A percentile compares a stretch with the other conserved stretches of the same genome.
These are phyloP conservation scores for Microcebus jonahi DNA, from an alignment of 2,113 vertebrate genomes.

Conservation along the genomic window DNA sequence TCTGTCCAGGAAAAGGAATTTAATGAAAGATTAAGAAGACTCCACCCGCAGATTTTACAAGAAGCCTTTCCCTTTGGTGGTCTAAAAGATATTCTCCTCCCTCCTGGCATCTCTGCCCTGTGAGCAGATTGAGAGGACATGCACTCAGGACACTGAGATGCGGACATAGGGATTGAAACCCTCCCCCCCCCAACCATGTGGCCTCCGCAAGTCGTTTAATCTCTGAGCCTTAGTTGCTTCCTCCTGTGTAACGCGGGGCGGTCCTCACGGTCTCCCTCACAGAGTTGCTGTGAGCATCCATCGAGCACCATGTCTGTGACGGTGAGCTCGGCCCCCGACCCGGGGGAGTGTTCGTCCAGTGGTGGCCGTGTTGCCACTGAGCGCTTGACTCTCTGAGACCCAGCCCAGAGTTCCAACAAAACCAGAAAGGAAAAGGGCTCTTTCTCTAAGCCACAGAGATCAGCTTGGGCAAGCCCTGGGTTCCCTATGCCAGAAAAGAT, in stretches of 20 bases:
- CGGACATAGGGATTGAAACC: neutral
- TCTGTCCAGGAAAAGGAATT: neutral
- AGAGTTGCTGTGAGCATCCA: neutral
- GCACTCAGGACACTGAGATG: neutral
- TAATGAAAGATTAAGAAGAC: neutral
- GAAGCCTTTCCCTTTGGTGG: neutral
- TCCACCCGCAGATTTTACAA: neutral
- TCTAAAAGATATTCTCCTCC: neutral
- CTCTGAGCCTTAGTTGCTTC: neutral
- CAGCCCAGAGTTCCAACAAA: neutral
- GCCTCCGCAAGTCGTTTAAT: neutral
- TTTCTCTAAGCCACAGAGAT: neutral
- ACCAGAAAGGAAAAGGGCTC: neutral
- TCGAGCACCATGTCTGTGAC: neutral
- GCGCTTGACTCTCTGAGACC: neutral
- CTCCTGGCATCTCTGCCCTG: neutral
- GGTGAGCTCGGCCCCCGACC: fast-evolving
- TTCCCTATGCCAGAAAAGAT: conserved; percentile 22
- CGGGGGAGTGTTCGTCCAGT: neutral
- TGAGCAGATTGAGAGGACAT: neutral
- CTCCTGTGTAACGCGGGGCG: neutral
- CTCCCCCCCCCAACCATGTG: fast-evolving
- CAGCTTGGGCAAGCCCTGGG: neutral
- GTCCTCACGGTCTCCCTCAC: neutral
- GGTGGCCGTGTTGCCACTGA: neutral